These are phyloP conservation scores for Nycticryphes semicollaris DNA, from an alignment of 2,113 vertebrate species.

Conservation along the genomic window DNA sequence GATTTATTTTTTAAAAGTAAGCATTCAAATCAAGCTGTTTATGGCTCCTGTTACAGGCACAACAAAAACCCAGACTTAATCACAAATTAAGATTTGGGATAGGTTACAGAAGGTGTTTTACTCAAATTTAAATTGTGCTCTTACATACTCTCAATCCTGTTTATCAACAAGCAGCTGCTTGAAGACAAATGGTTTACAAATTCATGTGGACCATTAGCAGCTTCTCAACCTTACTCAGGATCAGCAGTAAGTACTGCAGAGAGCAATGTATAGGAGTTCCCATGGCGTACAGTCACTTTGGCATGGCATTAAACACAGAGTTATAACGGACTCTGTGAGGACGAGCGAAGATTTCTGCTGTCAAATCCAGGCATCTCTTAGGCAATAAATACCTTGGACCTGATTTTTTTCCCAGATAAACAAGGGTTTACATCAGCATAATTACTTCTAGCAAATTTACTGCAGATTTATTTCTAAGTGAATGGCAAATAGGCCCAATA, in stretches of 20 bases:
- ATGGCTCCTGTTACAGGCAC: neutral
- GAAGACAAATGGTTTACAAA: neutral
- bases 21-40: conserved; percentile 4
- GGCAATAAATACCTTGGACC: neutral
- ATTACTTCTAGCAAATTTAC: conserved; percentile 7
- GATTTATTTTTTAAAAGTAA: neutral
- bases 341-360: neutral
- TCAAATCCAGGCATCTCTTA: neutral
- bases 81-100: neutral
- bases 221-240: neutral
- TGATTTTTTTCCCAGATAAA: neutral
- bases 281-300: neutral
- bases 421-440: neutral
- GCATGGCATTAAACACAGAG: neutral
- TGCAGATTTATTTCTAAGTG: conserved; percentile 1
- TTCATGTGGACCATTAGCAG: neutral
- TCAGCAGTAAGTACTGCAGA: neutral
- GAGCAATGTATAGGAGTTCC: fast-evolving
- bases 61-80: neutral
- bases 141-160: neutral
- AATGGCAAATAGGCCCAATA: neutral
- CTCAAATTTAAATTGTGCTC: neutral
- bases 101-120: neutral
- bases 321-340: neutral
- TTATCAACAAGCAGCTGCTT: neutral